phyloP scores from a whole-genome alignment of 1,140 invertebrate species.

The Pseudomyrmex sp. region DNA sequence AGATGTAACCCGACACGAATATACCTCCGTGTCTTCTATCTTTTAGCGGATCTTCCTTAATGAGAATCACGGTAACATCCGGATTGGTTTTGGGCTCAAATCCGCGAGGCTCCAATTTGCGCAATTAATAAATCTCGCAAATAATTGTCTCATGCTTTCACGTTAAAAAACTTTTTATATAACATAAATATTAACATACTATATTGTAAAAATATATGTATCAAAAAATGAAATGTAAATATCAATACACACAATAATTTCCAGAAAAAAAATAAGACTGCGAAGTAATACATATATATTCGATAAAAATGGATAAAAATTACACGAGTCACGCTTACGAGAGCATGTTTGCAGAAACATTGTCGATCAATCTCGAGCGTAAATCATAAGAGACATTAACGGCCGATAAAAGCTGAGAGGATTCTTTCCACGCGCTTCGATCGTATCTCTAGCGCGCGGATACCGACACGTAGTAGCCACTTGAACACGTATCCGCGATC shows the following conservation, averaged over 20 bases:
- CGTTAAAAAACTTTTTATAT: background rate
- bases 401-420: conserved; percentile 39
- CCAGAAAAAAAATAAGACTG: conserved; percentile 13
- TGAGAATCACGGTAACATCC: conserved; percentile 50
- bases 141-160: background rate
- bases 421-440: conserved; percentile 36
- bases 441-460: conserved; percentile 36
- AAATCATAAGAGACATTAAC: conserved; percentile 57
- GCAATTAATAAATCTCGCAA: background rate
- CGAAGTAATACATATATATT: conserved; percentile 1
- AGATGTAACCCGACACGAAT: conserved; percentile 75
- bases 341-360: conserved; percentile 16
- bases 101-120: background rate
- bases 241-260: conserved; percentile 32
- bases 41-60: conserved; percentile 64
- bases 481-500: conserved; percentile 7
- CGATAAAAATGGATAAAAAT: background rate
- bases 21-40: conserved; percentile 56
- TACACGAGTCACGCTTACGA: conserved; percentile 22
- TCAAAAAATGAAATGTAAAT: background rate
- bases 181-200: background rate
- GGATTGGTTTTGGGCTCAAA: conserved; percentile 23
- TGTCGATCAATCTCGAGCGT: conserved; percentile 32
- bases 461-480: conserved; percentile 8
- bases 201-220: background rate